These are phyloP conservation scores for Diadromus collaris DNA, from an alignment of 2,888 invertebrate genomes.

Conservation along the genomic window DNA sequence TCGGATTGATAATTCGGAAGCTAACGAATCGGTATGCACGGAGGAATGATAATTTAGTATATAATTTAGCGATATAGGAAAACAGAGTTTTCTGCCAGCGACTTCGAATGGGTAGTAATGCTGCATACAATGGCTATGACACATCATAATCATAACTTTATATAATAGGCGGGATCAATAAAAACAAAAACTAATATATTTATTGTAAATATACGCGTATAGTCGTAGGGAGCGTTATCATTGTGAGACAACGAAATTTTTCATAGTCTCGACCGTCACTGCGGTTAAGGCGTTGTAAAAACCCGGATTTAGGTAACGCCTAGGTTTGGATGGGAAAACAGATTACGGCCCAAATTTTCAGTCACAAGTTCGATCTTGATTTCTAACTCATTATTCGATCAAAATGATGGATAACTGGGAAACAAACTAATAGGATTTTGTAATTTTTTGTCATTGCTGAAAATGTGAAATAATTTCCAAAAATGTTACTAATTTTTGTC, in stretches of 20 bases:
- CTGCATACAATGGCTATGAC: conserved; percentile 73
- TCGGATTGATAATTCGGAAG: conserved; percentile 47
- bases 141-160: conserved; percentile 78
- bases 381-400: neutral
- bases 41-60: conserved; percentile 45
- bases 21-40: conserved; percentile 40
- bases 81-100: conserved; percentile 56
- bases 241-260: conserved; percentile 58
- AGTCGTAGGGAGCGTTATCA: conserved; percentile 59
- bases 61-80: conserved; percentile 18
- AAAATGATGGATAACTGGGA: neutral
- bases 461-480: neutral
- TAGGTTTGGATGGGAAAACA: neutral
- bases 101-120: conserved; percentile 61
- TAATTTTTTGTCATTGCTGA: neutral
- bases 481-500: neutral
- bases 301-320: neutral
- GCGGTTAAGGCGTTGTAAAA: conserved; percentile 12
- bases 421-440: neutral
- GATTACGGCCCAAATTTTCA: neutral
- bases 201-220: conserved; percentile 74
- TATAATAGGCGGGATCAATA: conserved; percentile 78
- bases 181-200: conserved; percentile 66
- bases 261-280: conserved; percentile 17
- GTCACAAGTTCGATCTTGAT: neutral